Conservation (phyloP, 2,797 vertebrate species). For the Eremophila alpestris region DNA sequence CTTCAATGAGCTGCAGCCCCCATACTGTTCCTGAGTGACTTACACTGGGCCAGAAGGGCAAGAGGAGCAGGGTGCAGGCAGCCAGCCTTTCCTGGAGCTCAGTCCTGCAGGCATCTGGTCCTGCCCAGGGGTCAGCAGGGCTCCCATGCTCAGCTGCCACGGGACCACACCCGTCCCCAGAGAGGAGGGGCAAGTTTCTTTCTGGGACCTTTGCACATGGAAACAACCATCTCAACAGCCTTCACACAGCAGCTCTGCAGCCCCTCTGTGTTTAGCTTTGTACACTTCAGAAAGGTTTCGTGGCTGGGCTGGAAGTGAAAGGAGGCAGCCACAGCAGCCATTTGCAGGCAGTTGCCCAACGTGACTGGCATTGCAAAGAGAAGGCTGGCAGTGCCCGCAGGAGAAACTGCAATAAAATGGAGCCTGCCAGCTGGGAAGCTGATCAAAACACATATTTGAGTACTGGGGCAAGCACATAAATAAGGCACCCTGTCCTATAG, state of each 20-base stretch:
- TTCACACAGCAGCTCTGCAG: neutral
- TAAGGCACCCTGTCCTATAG: neutral
- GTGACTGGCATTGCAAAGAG: neutral
- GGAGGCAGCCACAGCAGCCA: accelerated
- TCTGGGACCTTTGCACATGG: neutral
- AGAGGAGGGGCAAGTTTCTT: accelerated
- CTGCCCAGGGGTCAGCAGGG: neutral
- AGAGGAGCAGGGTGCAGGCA: neutral
- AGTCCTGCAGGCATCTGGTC: accelerated
- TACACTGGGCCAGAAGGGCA: accelerated
- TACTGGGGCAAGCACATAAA: neutral
- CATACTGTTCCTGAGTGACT: accelerated
- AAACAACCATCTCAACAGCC: neutral
- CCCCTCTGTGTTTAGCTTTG: neutral
- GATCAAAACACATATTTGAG: neutral
- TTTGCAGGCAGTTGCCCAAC: neutral
- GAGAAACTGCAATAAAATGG: neutral
- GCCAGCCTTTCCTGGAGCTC: neutral
- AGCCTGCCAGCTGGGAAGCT: neutral
- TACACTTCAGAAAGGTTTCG: neutral
- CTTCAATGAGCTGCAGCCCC: neutral
- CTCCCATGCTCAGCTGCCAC: neutral
- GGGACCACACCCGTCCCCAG: accelerated
- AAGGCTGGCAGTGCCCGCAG: neutral
- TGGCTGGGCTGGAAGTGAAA: neutral